Evolutionary conservation across 2,888 invertebrate species (phyloP), one percentile per base, ranked within the genome.

Genomic region (Halocaridina rubra): DNA sequence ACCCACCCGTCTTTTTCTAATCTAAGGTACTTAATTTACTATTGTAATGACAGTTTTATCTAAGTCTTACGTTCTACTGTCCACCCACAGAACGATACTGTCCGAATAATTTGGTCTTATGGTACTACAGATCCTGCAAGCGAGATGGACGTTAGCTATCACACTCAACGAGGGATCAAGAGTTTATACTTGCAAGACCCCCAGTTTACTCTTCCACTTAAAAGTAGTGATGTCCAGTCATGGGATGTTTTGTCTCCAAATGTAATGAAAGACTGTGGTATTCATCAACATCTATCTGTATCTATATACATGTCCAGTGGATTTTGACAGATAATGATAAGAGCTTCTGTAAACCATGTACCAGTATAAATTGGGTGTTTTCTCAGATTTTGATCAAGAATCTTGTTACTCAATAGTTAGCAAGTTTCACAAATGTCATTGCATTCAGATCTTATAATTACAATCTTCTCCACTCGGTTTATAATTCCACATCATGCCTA

Each of bases 101-200:
- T 95, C 16, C 93, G 95, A 89, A 93, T 97, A 0, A 93, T 96
- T 29, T 97, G 96, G 96, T 94, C 96, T 0, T 91, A 95, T 59
- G 80, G 82, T 4, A 16, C 80, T 22, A 39, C 57, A 16, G 84
- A 84, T 53, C 78, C 78, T n/a, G 13, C 8, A 1, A 32, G 59
- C 30, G 32, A 33, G 19, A 30, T 29, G 61, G 24, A 22, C 1
- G 57, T 78, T 33, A 24, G 19, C 24, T 85, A 78, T 46, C 85
- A 80, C 46, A 74, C 72, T 72, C 93, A 93, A 29, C 92, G 93
- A 82, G 94, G 94, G 80, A 93, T 93, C 88, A 93, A 93, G 89
- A 93, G 94, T 78, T 91, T 94, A 88, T 94, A 93, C 89, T 91
- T 94, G 89, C 93, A 93, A 88, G 94, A 94, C 90, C 79, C 79